Base-by-base conservation (phyloP, 2,888 invertebrate genomes). In the Drosophila parthenogenetica region DNA sequence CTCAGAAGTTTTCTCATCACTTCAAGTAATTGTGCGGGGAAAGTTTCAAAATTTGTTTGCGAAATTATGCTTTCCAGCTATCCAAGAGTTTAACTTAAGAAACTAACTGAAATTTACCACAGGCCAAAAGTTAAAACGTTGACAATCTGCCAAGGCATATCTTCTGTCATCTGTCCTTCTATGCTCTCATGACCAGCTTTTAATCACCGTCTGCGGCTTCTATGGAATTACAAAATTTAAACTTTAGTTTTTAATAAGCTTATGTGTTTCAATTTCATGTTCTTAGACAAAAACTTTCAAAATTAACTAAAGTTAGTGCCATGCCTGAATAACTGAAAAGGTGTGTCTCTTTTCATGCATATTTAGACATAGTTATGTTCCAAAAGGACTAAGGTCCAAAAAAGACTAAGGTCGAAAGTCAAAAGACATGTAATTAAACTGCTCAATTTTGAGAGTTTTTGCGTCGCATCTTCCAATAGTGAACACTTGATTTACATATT, bases 1-100 rank as follows among this genome's bases (percentile, higher is more conserved):
- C 57, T 40, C 35, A 67, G 68, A 86, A 81, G 59, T 81, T 81
- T 81, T 76, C 80, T 71, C 81, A 86, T 81, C 81, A 82, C 76
- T 79, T 69, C 69, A 65, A 53, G 69, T 81, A 85, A 81, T 81
- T 76, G 63, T 76, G 87, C 77, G 83, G 80, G 76, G 64, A 48
- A 81, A 79, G 75, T 75, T 81, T 63, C 35, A 16, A 75, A 79
- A 81, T 81, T 81, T 75, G 67, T 86, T 76, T 71, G 76, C 57
- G 73, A 68, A 80, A 68, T 84, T 70, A 79, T 76, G 76, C 46
- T 49, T 10, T 16, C 35, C 46, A 29, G 32, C 48, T 49, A 17
- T 43, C 43, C 55, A 53, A 29, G 60, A 42, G 16, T 57, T 39
- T 53, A 57, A 59, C 53, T 48, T 37, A 55, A 39, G 65, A 43